Evolutionary conservation across 2,797 vertebrate genomes (phyloP).

Genomic region (Characodon lateralis): DNA sequence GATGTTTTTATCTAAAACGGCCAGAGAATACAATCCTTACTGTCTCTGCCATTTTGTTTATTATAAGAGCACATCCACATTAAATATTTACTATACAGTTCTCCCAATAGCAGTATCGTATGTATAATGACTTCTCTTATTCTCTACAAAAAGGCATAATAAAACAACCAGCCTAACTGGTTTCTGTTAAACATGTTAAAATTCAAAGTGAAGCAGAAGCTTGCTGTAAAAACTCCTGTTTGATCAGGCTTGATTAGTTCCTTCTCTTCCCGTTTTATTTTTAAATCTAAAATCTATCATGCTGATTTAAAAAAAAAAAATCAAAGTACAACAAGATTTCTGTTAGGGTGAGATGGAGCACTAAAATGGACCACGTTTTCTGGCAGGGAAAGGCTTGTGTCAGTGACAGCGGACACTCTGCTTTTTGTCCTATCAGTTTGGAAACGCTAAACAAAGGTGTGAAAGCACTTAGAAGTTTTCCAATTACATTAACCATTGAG

Average conservation of each 20-base stretch:
- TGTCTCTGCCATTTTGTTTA: no score
- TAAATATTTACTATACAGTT: no score
- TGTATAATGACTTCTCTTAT: neutral
- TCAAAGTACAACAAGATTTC: slow-evolving; percentile 42
- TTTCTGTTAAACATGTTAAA: neutral
- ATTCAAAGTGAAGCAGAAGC: neutral
- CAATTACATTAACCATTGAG: neutral
- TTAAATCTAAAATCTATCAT: neutral
- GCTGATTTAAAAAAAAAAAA: slow-evolving; percentile 9
- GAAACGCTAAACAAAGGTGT: neutral
- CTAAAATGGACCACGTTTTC: slow-evolving; percentile 9
- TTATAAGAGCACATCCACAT: no score
- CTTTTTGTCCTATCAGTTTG: neutral
- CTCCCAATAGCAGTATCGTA: neutral
- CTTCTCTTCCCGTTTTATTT: neutral
- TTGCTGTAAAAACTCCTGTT: neutral
- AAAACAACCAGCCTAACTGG: neutral
- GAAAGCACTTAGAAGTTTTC: neutral
- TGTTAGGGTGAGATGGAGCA: slow-evolving; percentile 1
- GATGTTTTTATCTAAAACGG: no score
- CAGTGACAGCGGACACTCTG: slow-evolving; percentile 12
- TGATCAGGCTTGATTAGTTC: slow-evolving; percentile 10
- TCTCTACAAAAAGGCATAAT: no score
- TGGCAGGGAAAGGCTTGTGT: slow-evolving; percentile 25
- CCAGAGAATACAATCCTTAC: no score